phyloP scores from a whole-genome alignment of 2,113 vertebrate genomes.

The Notothenia rossii region DNA sequence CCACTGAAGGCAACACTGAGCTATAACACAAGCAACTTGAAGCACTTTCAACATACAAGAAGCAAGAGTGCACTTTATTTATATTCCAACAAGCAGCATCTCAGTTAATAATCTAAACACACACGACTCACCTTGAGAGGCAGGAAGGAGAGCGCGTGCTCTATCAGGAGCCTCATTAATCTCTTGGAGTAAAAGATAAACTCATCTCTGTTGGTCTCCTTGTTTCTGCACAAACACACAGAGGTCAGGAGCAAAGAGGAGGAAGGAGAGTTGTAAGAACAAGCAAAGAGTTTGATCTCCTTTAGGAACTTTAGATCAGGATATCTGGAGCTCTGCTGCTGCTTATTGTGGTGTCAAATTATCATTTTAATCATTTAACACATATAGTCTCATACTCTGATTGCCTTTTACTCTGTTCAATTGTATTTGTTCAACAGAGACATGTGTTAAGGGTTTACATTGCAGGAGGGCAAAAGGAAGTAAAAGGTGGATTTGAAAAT shows the following conservation, averaged over 20 bases:
- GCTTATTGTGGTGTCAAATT: no score
- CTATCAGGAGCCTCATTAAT: slow-evolving; percentile 92
- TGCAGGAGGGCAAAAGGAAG: no score
- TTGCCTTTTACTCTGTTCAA: no score
- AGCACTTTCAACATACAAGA: background rate
- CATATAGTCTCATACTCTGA: no score
- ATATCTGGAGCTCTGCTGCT: background rate
- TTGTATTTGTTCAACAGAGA: no score
- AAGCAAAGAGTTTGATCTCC: background rate
- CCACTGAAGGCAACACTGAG: background rate
- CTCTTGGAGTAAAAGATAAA: slow-evolving; percentile 97
- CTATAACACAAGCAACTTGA: no score
- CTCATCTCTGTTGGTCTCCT: slow-evolving; percentile 91
- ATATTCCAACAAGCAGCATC: background rate
- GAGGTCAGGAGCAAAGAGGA: background rate
- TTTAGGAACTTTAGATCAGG: background rate
- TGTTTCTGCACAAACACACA: slow-evolving; percentile 85
- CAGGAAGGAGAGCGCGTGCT: slow-evolving; percentile 92
- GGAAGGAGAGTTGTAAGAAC: background rate
- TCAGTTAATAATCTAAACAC: background rate
- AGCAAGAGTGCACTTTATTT: background rate
- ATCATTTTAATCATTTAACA: no score
- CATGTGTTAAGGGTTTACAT: no score
- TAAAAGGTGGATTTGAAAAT: no score
- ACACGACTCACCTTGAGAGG: slow-evolving; percentile 86